Evolutionary conservation across 2,113 vertebrate species (phyloP).

Genomic region (Piaya cayana): DNA sequence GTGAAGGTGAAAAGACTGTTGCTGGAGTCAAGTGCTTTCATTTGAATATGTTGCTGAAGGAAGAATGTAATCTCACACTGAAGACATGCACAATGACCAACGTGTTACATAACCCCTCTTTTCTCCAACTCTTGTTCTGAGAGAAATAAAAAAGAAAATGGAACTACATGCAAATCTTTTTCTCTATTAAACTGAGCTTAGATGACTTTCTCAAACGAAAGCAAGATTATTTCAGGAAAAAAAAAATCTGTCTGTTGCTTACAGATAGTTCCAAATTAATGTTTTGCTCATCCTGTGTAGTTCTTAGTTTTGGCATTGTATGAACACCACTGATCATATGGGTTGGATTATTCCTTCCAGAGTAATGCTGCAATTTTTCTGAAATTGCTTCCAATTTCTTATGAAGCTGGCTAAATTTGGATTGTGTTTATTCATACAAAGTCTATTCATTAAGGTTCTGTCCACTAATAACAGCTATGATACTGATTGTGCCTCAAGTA

Average conservation of each 20-base stretch:
- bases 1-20: not conserved
- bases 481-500: not conserved
- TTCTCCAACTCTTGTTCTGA: not conserved
- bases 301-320: not conserved
- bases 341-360: not conserved
- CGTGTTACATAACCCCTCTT: not conserved
- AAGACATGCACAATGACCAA: not conserved
- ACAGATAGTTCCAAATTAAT: conserved; percentile 33
- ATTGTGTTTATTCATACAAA: not conserved
- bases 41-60: not conserved
- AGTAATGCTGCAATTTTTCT: not conserved
- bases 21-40: not conserved
- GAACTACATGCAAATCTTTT: not conserved
- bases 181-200: not conserved
- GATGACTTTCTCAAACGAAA: conserved; percentile 11
- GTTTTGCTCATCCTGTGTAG: not conserved
- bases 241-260: not conserved
- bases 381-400: not conserved
- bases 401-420: not conserved
- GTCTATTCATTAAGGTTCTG: not conserved
- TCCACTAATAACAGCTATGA: not conserved
- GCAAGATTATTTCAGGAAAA: conserved; percentile 23
- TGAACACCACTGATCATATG: not conserved
- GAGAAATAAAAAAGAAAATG: not conserved
- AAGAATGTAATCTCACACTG: not conserved